A percentile compares a stretch with the other conserved stretches of the same genome.
phyloP scores from a whole-genome alignment of 2,113 vertebrate species.

The Mobula hypostoma region DNA sequence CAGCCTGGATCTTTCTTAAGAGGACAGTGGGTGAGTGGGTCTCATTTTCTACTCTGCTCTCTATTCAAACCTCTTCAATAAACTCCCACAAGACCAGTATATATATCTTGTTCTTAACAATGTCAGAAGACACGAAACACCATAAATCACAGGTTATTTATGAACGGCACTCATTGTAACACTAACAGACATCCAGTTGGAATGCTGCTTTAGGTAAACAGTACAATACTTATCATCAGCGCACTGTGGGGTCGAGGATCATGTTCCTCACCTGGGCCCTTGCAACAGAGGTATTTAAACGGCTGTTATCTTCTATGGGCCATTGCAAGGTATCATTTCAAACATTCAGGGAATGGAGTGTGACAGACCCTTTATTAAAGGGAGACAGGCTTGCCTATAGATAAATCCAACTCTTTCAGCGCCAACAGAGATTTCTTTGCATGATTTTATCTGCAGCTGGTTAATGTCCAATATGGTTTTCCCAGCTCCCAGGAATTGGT shows the following conservation, averaged over 20 bases:
- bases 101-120: constrained; percentile 31
- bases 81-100: constrained; percentile 18
- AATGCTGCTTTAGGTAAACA: constrained; percentile 25
- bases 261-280: constrained; percentile 20
- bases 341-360: background rate
- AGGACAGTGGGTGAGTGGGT: background rate
- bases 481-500: background rate
- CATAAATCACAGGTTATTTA: constrained; percentile 35
- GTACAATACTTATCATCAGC: constrained; percentile 17
- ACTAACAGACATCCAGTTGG: constrained; percentile 13
- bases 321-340: background rate
- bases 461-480: background rate
- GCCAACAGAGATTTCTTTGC: too few species aligned
- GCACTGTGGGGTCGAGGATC: constrained; percentile 10
- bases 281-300: constrained; percentile 21
- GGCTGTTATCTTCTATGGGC: background rate
- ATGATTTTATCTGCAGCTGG: background rate
- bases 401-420: constrained; percentile 1
- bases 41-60: background rate
- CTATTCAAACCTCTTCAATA: constrained; percentile 4
- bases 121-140: constrained; percentile 26
- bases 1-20: background rate
- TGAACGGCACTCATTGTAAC: constrained; percentile 28
- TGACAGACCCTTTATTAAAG: background rate
- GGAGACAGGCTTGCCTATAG: background rate